Conservation (phyloP, 2,888 invertebrate species). For the Cheilosia soror region DNA sequence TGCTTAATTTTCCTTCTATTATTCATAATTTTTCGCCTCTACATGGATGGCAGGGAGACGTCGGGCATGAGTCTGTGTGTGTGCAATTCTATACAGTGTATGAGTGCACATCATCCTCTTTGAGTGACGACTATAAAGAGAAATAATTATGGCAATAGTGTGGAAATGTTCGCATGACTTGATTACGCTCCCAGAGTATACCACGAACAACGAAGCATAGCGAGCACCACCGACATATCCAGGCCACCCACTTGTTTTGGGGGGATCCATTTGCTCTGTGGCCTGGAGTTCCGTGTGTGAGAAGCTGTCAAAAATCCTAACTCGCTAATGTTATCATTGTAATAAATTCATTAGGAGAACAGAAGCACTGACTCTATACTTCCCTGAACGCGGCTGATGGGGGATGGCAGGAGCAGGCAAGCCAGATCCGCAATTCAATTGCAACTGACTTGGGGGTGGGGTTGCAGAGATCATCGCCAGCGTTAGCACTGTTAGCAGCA, state of each 20-base stretch:
- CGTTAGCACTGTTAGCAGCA: slow-evolving; percentile 10
- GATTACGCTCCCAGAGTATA: slow-evolving; percentile 51
- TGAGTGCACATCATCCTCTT: slow-evolving; percentile 41
- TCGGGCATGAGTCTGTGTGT: slow-evolving; percentile 18
- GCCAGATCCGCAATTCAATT: slow-evolving; percentile 62
- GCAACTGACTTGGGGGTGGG: slow-evolving; percentile 12
- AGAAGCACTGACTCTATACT: slow-evolving; percentile 56
- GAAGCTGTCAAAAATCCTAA: slow-evolving; percentile 71
- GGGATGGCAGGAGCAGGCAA: neutral
- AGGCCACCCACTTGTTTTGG: neutral
- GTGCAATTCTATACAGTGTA: neutral
- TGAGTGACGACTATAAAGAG: slow-evolving; percentile 69
- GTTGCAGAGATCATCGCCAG: slow-evolving; percentile 48
- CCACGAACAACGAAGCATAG: neutral
- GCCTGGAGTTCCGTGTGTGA: slow-evolving; percentile 28
- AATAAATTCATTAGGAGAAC: slow-evolving; percentile 72
- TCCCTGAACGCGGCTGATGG: neutral
- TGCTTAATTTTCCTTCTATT: slow-evolving; percentile 72
- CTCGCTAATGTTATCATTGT: slow-evolving; percentile 74
- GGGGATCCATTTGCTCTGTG: neutral
- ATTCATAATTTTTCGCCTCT: slow-evolving; percentile 66
- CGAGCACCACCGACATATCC: neutral
- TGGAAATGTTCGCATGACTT: slow-evolving; percentile 71
- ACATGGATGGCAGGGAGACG: slow-evolving; percentile 4
- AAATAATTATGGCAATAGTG: slow-evolving; percentile 74